Percentiles rank a stretch among this genome's conserved stretches.
Evolutionary conservation across 2,113 vertebrate species (phyloP).

Genomic region (Dromas ardeola): DNA sequence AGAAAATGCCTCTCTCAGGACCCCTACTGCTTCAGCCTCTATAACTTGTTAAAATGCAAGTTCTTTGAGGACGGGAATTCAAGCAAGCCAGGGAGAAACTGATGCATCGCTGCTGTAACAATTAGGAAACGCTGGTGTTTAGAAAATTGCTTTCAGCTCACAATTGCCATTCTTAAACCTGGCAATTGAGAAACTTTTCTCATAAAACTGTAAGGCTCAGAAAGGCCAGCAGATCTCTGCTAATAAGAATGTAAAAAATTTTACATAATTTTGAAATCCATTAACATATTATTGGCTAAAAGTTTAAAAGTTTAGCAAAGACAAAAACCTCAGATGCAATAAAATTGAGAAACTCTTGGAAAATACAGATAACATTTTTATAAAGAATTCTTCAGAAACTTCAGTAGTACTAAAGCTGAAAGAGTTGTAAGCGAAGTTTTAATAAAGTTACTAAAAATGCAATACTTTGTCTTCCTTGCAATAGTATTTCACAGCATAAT

Average conservation of each 20-base stretch:
- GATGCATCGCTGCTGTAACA: not conserved
- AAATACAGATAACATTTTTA: not conserved
- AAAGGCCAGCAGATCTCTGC: not conserved
- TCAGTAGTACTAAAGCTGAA: not conserved
- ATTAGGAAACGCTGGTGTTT: not conserved
- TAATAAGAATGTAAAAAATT: not conserved
- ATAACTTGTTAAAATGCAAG: not conserved
- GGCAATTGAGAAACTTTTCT: not conserved
- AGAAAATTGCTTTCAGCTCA: slow-evolving; percentile 5
- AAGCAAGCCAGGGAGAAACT: not conserved
- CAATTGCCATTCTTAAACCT: not conserved
- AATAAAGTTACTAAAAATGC: slow-evolving; percentile 44
- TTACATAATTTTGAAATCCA: not conserved
- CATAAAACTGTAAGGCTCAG: not conserved
- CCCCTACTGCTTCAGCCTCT: slow-evolving; percentile 8
- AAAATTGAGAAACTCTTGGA: not conserved
- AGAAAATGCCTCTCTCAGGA: slow-evolving; percentile 59
- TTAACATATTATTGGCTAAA: not conserved
- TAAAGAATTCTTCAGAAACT: not conserved
- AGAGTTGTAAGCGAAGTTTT: not conserved
- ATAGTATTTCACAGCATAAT: slow-evolving; percentile 54
- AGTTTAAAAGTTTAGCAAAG: not conserved
- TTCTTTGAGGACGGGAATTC: slow-evolving; percentile 23
- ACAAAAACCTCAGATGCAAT: not conserved
- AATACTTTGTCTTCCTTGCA: slow-evolving; percentile 37